Evolutionary conservation across 2,113 vertebrate species (phyloP).

Genomic region (Chrysochloris asiatica): DNA sequence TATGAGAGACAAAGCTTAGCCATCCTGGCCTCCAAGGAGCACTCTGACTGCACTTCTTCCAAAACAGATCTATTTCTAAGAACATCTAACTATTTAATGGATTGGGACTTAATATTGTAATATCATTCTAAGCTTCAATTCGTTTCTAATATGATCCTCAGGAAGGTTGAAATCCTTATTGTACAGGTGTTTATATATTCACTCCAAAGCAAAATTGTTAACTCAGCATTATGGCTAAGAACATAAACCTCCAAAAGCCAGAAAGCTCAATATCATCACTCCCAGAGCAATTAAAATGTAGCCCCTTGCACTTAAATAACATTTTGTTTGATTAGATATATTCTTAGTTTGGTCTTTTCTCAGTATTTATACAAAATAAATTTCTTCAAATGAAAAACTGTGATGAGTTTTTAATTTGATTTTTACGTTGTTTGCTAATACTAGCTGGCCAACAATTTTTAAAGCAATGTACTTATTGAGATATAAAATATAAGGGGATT

Average conservation of each 20-base stretch:
- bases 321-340: conserved; percentile 49
- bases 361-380: conserved; percentile 44
- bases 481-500: background rate
- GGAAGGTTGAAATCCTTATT: conserved; percentile 47
- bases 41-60: too few species aligned
- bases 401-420: too few species aligned
- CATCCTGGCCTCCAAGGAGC: too few species aligned
- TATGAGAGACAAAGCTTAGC: too few species aligned
- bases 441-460: background rate
- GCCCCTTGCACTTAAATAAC: conserved; percentile 9
- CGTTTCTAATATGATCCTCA: conserved; percentile 49
- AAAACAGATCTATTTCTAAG: too few species aligned
- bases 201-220: conserved; percentile 43
- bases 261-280: background rate
- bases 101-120: conserved; percentile 48
- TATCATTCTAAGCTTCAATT: conserved; percentile 43
- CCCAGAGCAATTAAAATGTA: conserved; percentile 46
- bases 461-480: background rate
- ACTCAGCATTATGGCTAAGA: conserved; percentile 28
- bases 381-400: conserved; percentile 21
- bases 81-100: background rate
- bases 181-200: conserved; percentile 57
- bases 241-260: conserved; percentile 50
- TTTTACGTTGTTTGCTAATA: conserved; percentile 9
- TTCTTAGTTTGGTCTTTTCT: conserved; percentile 10